Evolutionary conservation across 2,113 vertebrate genomes (phyloP), one percentile per base, ranked within the genome.

Genomic region (Seriola rivoliana): DNA sequence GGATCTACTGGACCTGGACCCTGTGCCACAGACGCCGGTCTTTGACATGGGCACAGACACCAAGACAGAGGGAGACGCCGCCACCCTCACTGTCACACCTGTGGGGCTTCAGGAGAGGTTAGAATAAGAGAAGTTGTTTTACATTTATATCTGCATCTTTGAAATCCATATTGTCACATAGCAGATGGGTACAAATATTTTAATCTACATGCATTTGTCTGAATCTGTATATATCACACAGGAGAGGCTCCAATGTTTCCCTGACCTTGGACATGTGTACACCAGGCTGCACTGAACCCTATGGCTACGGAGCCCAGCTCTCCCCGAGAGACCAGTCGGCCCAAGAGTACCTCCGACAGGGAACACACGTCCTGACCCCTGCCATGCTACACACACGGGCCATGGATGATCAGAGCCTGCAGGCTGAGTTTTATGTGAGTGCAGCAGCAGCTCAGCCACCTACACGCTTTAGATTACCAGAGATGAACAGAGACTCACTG

Each of bases 181-280:
- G 2, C 14, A 72, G n/a, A 65, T 52, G 14, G 4, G 2, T 44
- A 38, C 21, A 34, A n/a, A 13, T 29, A 36, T 9, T 77, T 8
- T 21, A 21, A 4, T 57, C 1, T 55, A 17, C 21, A 25, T 38
- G 16, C 17, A 8, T 69, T 40, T 54, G 25, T 71, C 50, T 71
- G 42, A 65, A 21, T 80, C 40, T 66, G 57, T 42, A 32, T 87
- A 54, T 52, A 63, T 78, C 48, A 67, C 89, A 92, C 81, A 99
- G 98, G 95, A 96, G 98, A 88, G 98, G 98, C 83, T 99, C 98
- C 82, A 99, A 99, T 13, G 98, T 99, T 88, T 99, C 98, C 1
- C 94, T 99, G 88, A 99, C 98, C 3, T 90, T 99, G 95, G 98
- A 99, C 90, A 99, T 99, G 98, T 99, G 98, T 86, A 97, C 98